Conservation (phyloP, 2,888 invertebrate genomes). For the Eucriotettix oculatus region DNA sequence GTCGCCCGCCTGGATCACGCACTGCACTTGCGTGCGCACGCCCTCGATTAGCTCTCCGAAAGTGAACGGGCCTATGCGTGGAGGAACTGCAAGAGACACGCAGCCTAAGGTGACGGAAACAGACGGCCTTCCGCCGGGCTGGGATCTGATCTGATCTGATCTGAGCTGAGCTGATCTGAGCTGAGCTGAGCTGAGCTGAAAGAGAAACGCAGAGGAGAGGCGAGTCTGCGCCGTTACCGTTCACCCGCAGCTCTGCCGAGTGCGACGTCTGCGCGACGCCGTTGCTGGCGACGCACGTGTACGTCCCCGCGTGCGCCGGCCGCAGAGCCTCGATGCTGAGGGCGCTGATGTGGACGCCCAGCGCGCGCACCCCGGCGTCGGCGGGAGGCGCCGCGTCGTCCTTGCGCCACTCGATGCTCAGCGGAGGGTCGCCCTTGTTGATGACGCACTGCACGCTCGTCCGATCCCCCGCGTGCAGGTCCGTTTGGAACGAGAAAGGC, state of each 20-base stretch:
- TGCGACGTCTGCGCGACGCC: slow-evolving; percentile 15
- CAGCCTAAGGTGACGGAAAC: no score
- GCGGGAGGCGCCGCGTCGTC: slow-evolving; percentile 17
- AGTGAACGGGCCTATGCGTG: slow-evolving; percentile 19
- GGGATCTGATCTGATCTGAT: no score
- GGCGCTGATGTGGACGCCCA: slow-evolving; percentile 18
- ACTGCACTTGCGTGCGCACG: slow-evolving; percentile 23
- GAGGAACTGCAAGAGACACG: slow-evolving; percentile 15
- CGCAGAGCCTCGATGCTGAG: slow-evolving; percentile 15
- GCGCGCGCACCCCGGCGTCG: slow-evolving; percentile 16
- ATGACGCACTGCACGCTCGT: slow-evolving; percentile 22
- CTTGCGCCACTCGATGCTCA: slow-evolving; percentile 22
- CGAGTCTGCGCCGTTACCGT: slow-evolving; percentile 16
- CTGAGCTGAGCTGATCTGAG: no score
- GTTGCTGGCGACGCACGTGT: slow-evolving; percentile 15
- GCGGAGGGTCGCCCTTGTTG: slow-evolving; percentile 19
- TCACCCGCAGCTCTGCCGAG: slow-evolving; percentile 19
- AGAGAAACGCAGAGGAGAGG: no score
- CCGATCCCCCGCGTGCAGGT: slow-evolving; percentile 21
- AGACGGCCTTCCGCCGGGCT: no score
- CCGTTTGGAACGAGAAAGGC: slow-evolving; percentile 24
- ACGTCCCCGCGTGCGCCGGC: slow-evolving; percentile 15
- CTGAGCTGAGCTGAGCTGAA: no score
- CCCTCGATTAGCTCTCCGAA: slow-evolving; percentile 19
- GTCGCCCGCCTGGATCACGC: slow-evolving; percentile 30